A percentile compares a stretch with the other conserved stretches of the same genome.
These are phyloP conservation scores for Drosophila neotestacea DNA, from an alignment of 2,888 invertebrate genomes.

Conservation along the genomic window DNA sequence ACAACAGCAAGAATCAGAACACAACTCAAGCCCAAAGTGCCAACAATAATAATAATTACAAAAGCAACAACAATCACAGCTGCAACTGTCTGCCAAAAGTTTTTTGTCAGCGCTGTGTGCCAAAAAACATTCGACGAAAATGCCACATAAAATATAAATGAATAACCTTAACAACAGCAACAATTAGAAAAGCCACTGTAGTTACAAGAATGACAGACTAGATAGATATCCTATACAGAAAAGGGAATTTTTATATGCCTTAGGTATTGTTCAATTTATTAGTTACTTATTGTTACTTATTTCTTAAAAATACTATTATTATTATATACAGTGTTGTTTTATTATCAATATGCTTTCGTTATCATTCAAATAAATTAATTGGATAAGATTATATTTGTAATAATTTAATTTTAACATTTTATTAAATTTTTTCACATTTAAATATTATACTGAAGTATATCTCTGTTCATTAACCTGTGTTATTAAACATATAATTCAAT, in stretches of 20 bases:
- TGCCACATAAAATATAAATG: conserved; percentile 74
- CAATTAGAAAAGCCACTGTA: conserved; percentile 29
- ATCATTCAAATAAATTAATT: no score
- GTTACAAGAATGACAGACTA: not conserved
- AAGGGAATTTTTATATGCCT: not conserved
- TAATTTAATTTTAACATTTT: no score
- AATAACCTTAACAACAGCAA: conserved; percentile 54
- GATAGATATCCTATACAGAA: not conserved
- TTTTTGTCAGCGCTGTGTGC: conserved; percentile 56
- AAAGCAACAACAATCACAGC: conserved; percentile 43
- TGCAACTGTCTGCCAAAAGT: conserved; percentile 60
- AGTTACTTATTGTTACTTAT: no score
- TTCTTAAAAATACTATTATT: no score
- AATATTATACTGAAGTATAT: no score
- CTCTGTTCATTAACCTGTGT: no score
- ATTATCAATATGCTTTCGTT: no score
- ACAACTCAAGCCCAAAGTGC: conserved; percentile 61
- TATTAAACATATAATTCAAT: no score
- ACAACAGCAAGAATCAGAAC: conserved; percentile 13
- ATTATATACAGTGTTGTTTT: no score
- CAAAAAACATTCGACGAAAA: conserved; percentile 56
- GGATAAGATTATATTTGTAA: no score
- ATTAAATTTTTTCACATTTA: no score
- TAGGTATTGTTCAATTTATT: no score
- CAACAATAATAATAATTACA: conserved; percentile 77